phyloP scores from a whole-genome alignment of 2,113 vertebrate species.

The Mirza zaza region DNA sequence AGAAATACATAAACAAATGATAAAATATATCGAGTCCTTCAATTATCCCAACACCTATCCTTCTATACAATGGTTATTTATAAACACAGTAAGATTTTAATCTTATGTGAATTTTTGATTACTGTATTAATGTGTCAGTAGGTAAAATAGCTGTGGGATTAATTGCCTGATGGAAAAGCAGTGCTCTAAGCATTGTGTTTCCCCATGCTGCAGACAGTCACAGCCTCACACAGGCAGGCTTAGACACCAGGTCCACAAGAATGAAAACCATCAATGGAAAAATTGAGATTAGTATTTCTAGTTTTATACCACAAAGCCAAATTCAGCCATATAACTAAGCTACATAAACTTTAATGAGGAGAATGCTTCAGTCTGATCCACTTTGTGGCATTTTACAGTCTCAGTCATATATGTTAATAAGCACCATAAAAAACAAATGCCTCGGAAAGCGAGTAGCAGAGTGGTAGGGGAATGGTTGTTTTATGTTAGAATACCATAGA shows the following conservation, averaged over 20 bases:
- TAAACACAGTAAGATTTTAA: not conserved
- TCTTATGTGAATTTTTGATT: not conserved
- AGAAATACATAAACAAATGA: not conserved
- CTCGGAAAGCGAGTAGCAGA: conserved; percentile 19
- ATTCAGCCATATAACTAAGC: conserved; percentile 39
- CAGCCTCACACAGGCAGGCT: not conserved
- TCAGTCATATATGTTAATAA: conserved; percentile 49
- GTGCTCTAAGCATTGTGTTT: not conserved
- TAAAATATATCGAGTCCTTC: not conserved
- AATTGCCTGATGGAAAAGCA: not conserved
- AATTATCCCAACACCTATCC: not conserved
- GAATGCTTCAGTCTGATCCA: conserved; percentile 28
- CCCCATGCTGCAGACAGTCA: too few species aligned
- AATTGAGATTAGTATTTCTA: not conserved
- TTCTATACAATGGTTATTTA: not conserved
- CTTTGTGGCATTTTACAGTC: conserved; percentile 29
- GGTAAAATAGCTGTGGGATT: not conserved
- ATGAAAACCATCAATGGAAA: not conserved
- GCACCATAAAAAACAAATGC: conserved; percentile 48
- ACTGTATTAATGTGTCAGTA: not conserved
- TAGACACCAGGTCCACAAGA: not conserved
- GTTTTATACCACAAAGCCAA: conserved; percentile 6
- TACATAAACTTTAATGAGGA: conserved; percentile 56
- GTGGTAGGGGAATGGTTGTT: not conserved
- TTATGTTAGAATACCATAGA: not conserved